Base-by-base conservation (phyloP, 2,888 invertebrate genomes). In the Tipula helvola region DNA sequence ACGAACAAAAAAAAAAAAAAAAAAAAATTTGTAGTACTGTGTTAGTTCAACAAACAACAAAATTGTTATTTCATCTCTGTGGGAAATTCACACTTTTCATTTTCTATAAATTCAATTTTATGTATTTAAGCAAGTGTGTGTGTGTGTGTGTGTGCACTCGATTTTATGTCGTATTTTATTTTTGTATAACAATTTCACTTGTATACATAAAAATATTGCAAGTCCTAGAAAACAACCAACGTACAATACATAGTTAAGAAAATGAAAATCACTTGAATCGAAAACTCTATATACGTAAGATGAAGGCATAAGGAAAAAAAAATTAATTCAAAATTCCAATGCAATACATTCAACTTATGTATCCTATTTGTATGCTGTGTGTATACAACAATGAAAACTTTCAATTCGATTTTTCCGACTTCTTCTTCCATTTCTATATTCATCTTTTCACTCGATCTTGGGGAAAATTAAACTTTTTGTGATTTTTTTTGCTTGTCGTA, bases 1-100 rank as follows among this genome's bases (percentile, higher is more conserved):
- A 41, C 84, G 84, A 84, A 84, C 36, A 39, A 84, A 41, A 39
- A 39, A 84, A 5, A 39, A 39, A 39, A 39, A 83, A 12, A 16
- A 5, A 2, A 39, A 39, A 39, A 83, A 12, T 83, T 36, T 36
- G 36, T 83, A n/a, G 41, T 39, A 39, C 41, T 84, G 41, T 84
- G 36, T 84, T 84, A 41, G 36, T 84, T 39, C 36, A 83, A 83
- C 16, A n/a, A 52, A 71, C 18, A 57, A 57, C 18, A 18, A 71
- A 71, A 71, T 5, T 83, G 36, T 83, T 84, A 83, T 84, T 84
- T 84, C 84, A 84, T 84, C 84, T 84, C 84, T 84, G 84, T 84
- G 84, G 84, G 84, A 84, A 84, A 84, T 84, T 84, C 84, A 84
- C 84, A 84, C 84, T 84, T 84, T 84, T 84, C 84, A 36, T 84